Conservation (phyloP, 2,797 vertebrate species). For the Betta splendens region DNA sequence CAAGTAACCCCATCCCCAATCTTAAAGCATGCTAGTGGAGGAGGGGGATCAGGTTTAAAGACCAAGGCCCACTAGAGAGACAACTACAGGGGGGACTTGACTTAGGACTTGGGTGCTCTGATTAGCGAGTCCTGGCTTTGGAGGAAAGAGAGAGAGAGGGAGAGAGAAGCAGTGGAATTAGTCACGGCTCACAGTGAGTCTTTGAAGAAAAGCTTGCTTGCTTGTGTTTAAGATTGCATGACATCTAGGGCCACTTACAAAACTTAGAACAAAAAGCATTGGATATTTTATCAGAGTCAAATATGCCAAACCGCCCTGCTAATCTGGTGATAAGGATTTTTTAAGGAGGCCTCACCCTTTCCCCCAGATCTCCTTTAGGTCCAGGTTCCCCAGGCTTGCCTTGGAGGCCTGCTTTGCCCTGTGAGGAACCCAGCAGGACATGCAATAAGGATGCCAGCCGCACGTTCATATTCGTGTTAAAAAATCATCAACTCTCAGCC, state of each 20-base stretch:
- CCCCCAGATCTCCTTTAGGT: constrained; percentile 84
- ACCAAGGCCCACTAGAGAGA: constrained; percentile 55
- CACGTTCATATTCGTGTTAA: not conserved
- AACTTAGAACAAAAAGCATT: constrained; percentile 53
- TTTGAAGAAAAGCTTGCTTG: constrained; percentile 70
- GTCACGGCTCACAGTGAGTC: constrained; percentile 57
- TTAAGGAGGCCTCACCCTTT: constrained; percentile 76
- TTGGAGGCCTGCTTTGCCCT: constrained; percentile 82
- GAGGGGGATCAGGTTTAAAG: constrained; percentile 67
- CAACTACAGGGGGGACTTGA: constrained; percentile 50
- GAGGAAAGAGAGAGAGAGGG: constrained; percentile 28
- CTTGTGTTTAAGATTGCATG: constrained; percentile 60
- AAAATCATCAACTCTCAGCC: not conserved
- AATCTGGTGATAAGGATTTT: constrained; percentile 44
- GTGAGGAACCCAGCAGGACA: constrained; percentile 25
- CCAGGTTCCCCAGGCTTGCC: constrained; percentile 78
- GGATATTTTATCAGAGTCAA: constrained; percentile 50
- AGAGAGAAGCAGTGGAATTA: constrained; percentile 67
- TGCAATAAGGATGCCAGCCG: constrained; percentile 2
- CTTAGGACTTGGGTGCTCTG: constrained; percentile 51
- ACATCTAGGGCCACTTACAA: constrained; percentile 50
- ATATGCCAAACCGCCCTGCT: constrained; percentile 36
- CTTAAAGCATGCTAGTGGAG: constrained; percentile 55
- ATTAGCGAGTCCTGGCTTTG: constrained; percentile 64
- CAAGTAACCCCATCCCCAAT: constrained; percentile 49